Conservation (phyloP, 1,140 invertebrate species). For the Cecropterus lyciades region DNA sequence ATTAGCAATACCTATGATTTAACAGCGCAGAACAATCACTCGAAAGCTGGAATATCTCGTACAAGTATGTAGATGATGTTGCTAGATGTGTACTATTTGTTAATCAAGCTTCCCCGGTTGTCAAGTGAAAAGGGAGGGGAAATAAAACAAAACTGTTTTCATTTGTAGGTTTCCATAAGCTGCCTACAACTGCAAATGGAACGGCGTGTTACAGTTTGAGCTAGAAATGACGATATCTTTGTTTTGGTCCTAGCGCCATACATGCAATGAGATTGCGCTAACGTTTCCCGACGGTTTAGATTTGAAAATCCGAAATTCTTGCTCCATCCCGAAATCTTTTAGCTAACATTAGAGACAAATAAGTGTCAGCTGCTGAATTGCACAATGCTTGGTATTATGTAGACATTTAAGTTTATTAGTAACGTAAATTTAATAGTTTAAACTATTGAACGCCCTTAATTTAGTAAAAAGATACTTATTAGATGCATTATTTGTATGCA, state of each 20-base stretch:
- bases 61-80: neutral
- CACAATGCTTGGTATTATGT: too few relatives aligned
- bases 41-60: neutral
- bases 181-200: constrained; percentile 7
- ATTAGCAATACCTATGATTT: too few relatives aligned
- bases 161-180: constrained; percentile 20
- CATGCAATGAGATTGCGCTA: neutral
- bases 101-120: constrained; percentile 6
- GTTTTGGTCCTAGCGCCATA: constrained; percentile 11
- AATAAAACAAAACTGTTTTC: constrained; percentile 37
- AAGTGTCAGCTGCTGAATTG: too few relatives aligned
- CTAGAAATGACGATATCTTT: constrained; percentile 17
- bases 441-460: too few relatives aligned
- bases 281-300: constrained; percentile 13
- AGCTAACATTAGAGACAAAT: neutral
- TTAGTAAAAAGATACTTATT: too few relatives aligned
- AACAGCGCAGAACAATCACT: neutral
- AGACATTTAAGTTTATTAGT: too few relatives aligned
- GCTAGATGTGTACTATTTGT: constrained; percentile 7
- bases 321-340: neutral
- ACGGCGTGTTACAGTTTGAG: constrained; percentile 10
- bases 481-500: too few relatives aligned
- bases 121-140: constrained; percentile 17
- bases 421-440: too few relatives aligned
- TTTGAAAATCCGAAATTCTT: constrained; percentile 9